These are phyloP conservation scores for Aspidiotus destructor DNA, from an alignment of 2,888 invertebrate species.

Conservation along the genomic window DNA sequence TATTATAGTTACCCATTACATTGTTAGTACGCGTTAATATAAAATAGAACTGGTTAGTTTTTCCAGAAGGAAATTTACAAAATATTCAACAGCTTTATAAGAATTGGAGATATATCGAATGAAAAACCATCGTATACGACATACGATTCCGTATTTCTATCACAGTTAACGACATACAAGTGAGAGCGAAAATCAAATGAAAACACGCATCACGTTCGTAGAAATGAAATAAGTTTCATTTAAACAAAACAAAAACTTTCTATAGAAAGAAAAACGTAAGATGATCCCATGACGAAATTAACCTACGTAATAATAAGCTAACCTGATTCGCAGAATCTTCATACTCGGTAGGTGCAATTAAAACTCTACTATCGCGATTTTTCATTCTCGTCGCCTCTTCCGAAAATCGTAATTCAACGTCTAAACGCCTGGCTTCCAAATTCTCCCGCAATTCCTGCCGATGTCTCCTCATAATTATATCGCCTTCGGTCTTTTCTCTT, in stretches of 20 bases:
- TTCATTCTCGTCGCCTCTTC: conserved; percentile 40
- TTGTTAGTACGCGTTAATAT: too few species aligned
- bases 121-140: too few species aligned
- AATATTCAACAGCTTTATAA: too few species aligned
- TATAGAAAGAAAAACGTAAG: conserved; percentile 20
- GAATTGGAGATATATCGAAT: too few species aligned
- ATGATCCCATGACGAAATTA: conserved; percentile 14
- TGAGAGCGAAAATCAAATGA: too few species aligned
- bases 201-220: too few species aligned
- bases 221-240: too few species aligned
- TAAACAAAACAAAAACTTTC: neutral
- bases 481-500: conserved; percentile 81
- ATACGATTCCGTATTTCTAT: too few species aligned
- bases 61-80: too few species aligned
- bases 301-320: conserved; percentile 17
- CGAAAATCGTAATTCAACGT: conserved; percentile 44
- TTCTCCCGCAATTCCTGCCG: conserved; percentile 47
- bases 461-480: conserved; percentile 52
- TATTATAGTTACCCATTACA: too few species aligned
- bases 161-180: too few species aligned
- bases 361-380: conserved; percentile 24
- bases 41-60: too few species aligned
- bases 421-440: conserved; percentile 45
- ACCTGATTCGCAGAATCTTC: conserved; percentile 26
- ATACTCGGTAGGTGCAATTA: conserved; percentile 11